These are phyloP conservation scores for Microplitis deprimator DNA, from an alignment of 2,888 invertebrate genomes.

Conservation along the genomic window DNA sequence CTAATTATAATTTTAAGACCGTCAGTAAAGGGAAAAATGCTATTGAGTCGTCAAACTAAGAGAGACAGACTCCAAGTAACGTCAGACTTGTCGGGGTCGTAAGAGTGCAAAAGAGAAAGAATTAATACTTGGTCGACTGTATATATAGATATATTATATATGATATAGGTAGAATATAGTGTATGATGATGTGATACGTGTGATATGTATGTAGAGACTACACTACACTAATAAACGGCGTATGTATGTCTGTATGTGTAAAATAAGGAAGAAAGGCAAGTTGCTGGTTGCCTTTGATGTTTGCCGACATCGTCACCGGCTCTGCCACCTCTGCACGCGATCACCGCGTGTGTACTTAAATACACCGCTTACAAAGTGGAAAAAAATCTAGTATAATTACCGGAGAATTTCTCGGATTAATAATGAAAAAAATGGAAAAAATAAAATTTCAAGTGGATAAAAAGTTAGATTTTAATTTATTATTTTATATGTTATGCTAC, in stretches of 20 bases:
- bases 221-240: constrained; percentile 1
- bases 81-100: constrained; percentile 16
- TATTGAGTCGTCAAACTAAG: constrained; percentile 28
- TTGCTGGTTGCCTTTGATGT: constrained; percentile 41
- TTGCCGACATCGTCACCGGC: constrained; percentile 42
- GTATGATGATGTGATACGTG: background rate
- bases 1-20: constrained; percentile 26
- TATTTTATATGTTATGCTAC: background rate
- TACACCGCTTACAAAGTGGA: constrained; percentile 10
- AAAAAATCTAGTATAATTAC: constrained; percentile 22
- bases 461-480: background rate
- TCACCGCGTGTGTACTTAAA: constrained; percentile 36
- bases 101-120: constrained; percentile 32
- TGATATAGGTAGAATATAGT: background rate
- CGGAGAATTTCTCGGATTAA: constrained; percentile 13
- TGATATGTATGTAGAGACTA: background rate
- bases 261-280: constrained; percentile 37
- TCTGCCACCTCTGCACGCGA: constrained; percentile 45
- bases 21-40: constrained; percentile 14
- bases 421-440: background rate
- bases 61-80: constrained; percentile 16
- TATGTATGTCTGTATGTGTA: constrained; percentile 30
- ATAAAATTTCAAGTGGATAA: background rate
- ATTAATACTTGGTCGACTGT: constrained; percentile 16
- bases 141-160: constrained; percentile 1